phyloP scores from a whole-genome alignment of 2,797 vertebrate genomes.

The Sardinella longiceps region DNA sequence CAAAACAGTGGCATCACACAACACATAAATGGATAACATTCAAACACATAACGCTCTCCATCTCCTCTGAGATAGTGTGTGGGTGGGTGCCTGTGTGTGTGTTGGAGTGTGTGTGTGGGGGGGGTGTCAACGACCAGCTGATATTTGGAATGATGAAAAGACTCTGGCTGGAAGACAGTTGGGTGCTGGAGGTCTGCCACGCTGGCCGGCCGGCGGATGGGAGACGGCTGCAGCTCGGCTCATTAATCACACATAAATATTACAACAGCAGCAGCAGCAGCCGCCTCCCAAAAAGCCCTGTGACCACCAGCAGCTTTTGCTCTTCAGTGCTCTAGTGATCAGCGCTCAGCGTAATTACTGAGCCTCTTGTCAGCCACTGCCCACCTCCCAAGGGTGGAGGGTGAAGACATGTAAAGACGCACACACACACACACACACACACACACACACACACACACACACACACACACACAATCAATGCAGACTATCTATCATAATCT shows the following conservation, averaged over 20 bases:
- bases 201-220: background rate
- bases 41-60: background rate
- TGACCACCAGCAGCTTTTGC: background rate
- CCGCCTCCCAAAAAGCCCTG: background rate
- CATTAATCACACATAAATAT: conserved; percentile 19
- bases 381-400: background rate
- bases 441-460: background rate
- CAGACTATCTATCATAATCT: background rate
- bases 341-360: background rate
- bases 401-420: background rate
- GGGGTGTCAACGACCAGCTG: background rate
- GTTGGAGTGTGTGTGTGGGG: background rate
- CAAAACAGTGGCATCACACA: background rate
- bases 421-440: background rate
- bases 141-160: background rate
- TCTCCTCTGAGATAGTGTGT: background rate
- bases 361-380: background rate
- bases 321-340: background rate
- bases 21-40: background rate
- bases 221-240: background rate
- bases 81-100: background rate
- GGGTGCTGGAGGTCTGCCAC: background rate
- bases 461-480: background rate
- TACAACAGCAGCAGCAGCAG: background rate
- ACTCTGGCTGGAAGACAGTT: background rate